Base-by-base conservation (phyloP, 2,888 invertebrate genomes). In the Brachyptera putata region DNA sequence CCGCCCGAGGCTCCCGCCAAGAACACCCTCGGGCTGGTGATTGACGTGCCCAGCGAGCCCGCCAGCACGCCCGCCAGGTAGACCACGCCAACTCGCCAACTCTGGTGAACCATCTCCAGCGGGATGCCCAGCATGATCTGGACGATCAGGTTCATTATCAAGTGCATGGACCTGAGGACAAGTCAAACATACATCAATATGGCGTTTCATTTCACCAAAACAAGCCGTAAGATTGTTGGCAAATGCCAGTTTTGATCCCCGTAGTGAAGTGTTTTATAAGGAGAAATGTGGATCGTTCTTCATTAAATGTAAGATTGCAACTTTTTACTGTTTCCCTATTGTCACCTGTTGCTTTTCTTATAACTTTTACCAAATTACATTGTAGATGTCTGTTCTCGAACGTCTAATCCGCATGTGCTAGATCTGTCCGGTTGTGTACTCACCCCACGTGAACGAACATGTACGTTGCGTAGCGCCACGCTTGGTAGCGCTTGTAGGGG, bases 361-460 rank as follows among this genome's bases (percentile, higher is more conserved):
- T n/a, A n/a, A n/a, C n/a, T n/a, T n/a, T n/a, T n/a, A n/a, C n/a
- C n/a, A n/a, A n/a, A n/a, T n/a, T n/a, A n/a, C n/a, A n/a, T n/a
- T n/a, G n/a, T n/a, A n/a, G n/a, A n/a, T n/a, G n/a, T n/a, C n/a
- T n/a, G n/a, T n/a, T n/a, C n/a, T n/a, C n/a, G n/a, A n/a, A n/a
- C n/a, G n/a, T n/a, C n/a, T n/a, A n/a, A n/a, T n/a, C n/a, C n/a
- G n/a, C n/a, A n/a, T n/a, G n/a, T n/a, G n/a, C n/a, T n/a, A n/a
- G n/a, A n/a, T n/a, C n/a, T n/a, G n/a, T n/a, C n/a, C n/a, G n/a
- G n/a, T n/a, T n/a, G n/a, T n/a, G n/a, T n/a, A 63, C 59, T 58
- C 16, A 90, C 89, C 95, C 95, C 63, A 93, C 89, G 75, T 97
- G 97, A 22, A 97, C 92, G 72, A 97, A 87, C 94, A 96, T 96